These are phyloP conservation scores for Phyllopteryx taeniolatus DNA, from an alignment of 2,113 vertebrate species.

Conservation along the genomic window DNA sequence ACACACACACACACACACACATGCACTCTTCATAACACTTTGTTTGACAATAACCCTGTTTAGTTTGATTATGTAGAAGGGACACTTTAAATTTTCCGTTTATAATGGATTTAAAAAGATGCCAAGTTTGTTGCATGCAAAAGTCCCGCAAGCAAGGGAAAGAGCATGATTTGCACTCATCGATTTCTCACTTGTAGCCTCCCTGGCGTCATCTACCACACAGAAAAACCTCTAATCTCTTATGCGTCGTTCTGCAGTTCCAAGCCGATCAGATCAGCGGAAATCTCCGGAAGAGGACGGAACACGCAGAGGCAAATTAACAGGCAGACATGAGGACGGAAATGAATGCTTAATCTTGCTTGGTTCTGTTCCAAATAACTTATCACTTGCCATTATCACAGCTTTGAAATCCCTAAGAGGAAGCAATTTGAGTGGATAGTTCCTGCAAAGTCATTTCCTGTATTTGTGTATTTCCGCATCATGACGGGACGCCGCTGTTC, in stretches of 20 bases:
- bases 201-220: conserved; percentile 23
- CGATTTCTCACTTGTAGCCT: neutral
- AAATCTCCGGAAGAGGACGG: conserved; percentile 54
- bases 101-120: neutral
- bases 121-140: neutral
- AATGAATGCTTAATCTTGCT: conserved; percentile 64
- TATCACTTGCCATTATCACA: conserved; percentile 68
- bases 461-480: conserved; percentile 69
- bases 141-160: neutral
- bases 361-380: conserved; percentile 61
- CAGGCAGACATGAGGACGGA: conserved; percentile 59
- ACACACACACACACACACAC: neutral
- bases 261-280: conserved; percentile 38
- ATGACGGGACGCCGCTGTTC: conserved; percentile 24
- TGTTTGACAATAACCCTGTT: conserved; percentile 42
- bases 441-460: conserved; percentile 76
- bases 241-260: conserved; percentile 26
- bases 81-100: neutral
- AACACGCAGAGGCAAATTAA: conserved; percentile 44
- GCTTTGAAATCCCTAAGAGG: conserved; percentile 68
- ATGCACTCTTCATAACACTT: conserved; percentile 37
- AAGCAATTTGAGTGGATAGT: conserved; percentile 76
- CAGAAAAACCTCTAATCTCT: conserved; percentile 42
- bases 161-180: neutral
- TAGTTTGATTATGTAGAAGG: conserved; percentile 15